phyloP scores from a whole-genome alignment of 2,888 invertebrate species.

The Polietes domitor region DNA sequence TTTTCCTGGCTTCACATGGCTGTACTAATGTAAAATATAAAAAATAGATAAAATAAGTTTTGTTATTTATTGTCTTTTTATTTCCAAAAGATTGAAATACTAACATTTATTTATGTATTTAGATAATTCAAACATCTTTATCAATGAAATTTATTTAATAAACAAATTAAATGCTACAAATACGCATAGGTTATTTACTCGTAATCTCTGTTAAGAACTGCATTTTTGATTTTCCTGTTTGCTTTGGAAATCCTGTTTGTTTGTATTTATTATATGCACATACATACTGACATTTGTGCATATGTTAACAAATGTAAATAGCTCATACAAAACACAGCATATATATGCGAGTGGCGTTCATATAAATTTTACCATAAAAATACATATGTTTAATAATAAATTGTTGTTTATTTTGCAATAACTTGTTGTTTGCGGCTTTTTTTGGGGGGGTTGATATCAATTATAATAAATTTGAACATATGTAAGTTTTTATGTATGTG shows the following conservation, averaged over 20 bases:
- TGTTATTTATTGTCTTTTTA: constrained; percentile 62
- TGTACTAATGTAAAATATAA: no score
- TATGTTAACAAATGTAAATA: not conserved
- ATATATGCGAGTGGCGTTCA: not conserved
- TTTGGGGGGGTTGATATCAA: not conserved
- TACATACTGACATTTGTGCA: not conserved
- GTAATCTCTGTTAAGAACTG: not conserved
- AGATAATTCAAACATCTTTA: constrained; percentile 33
- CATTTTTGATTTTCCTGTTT: not conserved
- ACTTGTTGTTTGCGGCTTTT: not conserved
- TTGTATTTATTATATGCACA: not conserved
- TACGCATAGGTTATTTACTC: not conserved
- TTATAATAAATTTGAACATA: not conserved
- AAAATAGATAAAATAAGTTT: no score
- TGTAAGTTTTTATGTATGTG: not conserved
- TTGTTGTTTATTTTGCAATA: not conserved
- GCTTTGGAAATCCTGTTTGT: not conserved
- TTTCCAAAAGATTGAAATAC: constrained; percentile 50
- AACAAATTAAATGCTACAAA: constrained; percentile 63
- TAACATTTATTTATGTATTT: constrained; percentile 44
- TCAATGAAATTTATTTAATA: constrained; percentile 41
- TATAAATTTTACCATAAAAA: not conserved
- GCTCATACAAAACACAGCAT: not conserved
- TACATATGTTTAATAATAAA: no score
- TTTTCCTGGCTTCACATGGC: no score